Percentiles rank a stretch among this genome's conserved stretches.
Conservation (phyloP, 2,113 vertebrate genomes). For the Malurus melanocephalus region DNA sequence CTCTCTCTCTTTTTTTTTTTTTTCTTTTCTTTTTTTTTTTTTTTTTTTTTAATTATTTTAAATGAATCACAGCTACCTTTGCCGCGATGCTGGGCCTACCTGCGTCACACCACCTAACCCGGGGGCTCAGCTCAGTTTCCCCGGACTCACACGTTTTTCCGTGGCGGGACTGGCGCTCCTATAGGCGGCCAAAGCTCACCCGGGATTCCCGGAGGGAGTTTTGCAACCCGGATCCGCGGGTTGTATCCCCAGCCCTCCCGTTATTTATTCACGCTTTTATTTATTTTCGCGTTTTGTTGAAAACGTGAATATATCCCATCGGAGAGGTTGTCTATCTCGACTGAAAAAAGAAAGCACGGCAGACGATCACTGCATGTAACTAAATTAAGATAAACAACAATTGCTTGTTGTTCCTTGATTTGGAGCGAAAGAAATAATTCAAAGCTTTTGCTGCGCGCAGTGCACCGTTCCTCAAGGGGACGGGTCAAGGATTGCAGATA, state of each 20-base stretch:
- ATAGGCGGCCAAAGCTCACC: background rate
- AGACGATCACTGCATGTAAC: background rate
- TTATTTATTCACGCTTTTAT: background rate
- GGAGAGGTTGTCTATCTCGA: background rate
- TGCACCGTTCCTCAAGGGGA: slow-evolving; percentile 5
- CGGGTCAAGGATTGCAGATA: slow-evolving; percentile 25
- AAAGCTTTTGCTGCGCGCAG: slow-evolving; percentile 17
- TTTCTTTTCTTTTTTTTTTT: background rate
- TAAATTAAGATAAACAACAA: background rate
- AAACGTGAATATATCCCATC: background rate
- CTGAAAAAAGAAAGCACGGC: background rate
- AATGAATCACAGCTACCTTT: background rate
- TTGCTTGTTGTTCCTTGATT: slow-evolving; percentile 22
- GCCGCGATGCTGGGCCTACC: background rate
- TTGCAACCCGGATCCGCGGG: background rate
- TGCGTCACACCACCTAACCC: fast-evolving
- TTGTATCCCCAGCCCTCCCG: fast-evolving
- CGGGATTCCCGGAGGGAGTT: background rate
- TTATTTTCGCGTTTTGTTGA: background rate
- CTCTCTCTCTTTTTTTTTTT: no score
- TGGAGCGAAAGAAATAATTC: slow-evolving; percentile 7
- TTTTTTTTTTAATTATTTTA: background rate
- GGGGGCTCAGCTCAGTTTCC: background rate
- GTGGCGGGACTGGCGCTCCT: background rate
- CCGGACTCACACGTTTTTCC: background rate